These are phyloP conservation scores for Campoplex capitator DNA, from an alignment of 2,888 invertebrate genomes.

Conservation along the genomic window DNA sequence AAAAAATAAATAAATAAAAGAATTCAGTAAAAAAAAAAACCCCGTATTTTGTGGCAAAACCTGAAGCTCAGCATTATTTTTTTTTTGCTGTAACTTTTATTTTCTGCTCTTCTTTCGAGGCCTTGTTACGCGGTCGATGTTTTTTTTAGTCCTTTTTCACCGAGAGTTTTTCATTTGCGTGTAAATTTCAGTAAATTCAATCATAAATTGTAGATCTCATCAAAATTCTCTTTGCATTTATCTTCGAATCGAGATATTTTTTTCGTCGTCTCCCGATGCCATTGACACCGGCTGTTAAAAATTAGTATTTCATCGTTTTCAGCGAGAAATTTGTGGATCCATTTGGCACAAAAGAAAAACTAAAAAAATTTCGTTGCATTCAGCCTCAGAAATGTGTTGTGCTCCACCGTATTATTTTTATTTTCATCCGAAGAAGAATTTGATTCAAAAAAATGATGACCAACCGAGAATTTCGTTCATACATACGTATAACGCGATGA, in stretches of 20 bases:
- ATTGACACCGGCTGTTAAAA: not conserved
- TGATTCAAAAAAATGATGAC: too few relatives aligned
- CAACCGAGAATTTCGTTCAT: not conserved
- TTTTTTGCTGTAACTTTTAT: constrained; percentile 18
- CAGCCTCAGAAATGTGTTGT: too few relatives aligned
- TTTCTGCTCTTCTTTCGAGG: constrained; percentile 9
- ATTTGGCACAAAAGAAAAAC: not conserved
- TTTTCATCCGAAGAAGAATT: not conserved
- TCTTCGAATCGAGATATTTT: not conserved
- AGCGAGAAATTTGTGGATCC: not conserved
- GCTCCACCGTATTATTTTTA: not conserved
- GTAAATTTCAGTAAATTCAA: constrained; percentile 17
- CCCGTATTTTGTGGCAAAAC: not conserved
- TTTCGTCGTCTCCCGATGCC: not conserved
- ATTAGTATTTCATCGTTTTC: not conserved
- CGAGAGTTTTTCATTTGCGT: not conserved
- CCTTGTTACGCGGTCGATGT: not conserved
- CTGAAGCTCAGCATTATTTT: constrained; percentile 13
- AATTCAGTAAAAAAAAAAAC: not conserved
- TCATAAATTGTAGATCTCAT: not conserved
- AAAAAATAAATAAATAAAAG: not conserved
- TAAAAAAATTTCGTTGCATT: too few relatives aligned
- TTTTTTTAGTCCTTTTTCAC: not conserved
- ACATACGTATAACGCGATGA: not conserved
- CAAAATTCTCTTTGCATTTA: not conserved